Evolutionary conservation across 2,888 invertebrate species (phyloP).

Genomic region (Sphecodes monilicornis): DNA sequence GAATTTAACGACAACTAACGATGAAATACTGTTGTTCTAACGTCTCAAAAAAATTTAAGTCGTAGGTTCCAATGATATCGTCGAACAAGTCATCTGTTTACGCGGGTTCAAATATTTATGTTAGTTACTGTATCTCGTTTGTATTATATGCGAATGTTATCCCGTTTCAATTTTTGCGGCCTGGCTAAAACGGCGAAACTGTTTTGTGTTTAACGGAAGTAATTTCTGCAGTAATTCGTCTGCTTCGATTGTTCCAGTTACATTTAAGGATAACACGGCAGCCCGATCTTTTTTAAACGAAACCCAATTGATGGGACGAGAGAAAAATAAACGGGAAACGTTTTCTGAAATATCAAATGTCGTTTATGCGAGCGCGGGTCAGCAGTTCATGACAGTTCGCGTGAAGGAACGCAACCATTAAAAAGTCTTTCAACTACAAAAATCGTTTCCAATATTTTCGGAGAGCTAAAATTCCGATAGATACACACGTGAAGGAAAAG

Average conservation of each 20-base stretch:
- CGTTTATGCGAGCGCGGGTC: slow-evolving; percentile 43
- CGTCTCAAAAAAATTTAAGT: no score
- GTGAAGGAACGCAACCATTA: slow-evolving; percentile 46
- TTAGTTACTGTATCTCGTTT: no score
- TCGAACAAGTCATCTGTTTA: no score
- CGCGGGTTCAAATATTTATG: no score
- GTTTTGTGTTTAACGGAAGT: not conserved
- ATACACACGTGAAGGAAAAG: not conserved
- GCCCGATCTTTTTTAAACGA: not conserved
- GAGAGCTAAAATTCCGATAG: slow-evolving; percentile 15
- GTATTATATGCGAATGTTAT: no score
- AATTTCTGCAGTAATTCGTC: not conserved
- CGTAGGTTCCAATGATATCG: no score
- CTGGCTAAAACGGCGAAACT: not conserved
- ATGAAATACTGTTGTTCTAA: no score
- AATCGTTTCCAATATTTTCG: slow-evolving; percentile 49
- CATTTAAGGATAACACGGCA: not conserved
- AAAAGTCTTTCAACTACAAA: slow-evolving; percentile 52
- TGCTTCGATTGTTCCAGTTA: not conserved
- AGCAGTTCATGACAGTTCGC: slow-evolving; percentile 49
- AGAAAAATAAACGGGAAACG: slow-evolving; percentile 22
- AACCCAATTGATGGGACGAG: not conserved
- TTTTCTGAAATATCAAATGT: slow-evolving; percentile 51
- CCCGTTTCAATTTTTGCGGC: not conserved
- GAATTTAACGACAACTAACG: no score